Percentiles rank a stretch among this genome's conserved stretches.
These are phyloP conservation scores for Cheilosia urbana DNA, from an alignment of 2,888 invertebrate species.

Conservation along the genomic window DNA sequence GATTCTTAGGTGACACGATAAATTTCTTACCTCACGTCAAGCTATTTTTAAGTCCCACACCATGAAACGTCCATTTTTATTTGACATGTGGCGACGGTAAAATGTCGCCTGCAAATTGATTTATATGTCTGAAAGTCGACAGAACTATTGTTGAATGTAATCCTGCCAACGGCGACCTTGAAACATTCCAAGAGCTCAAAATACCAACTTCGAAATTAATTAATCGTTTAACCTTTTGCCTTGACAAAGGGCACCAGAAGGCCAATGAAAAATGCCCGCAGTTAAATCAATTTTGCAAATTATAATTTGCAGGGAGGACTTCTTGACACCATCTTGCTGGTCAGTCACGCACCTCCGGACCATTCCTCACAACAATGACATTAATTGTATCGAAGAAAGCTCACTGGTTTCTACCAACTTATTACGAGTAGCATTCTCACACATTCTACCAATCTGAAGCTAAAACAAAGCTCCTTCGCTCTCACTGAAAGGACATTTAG, in stretches of 20 bases:
- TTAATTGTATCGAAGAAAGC: conserved; percentile 40
- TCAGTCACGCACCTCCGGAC: conserved; percentile 61
- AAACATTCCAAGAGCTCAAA: conserved; percentile 6
- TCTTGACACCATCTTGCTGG: conserved; percentile 36
- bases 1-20: conserved; percentile 31
- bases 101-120: conserved; percentile 56
- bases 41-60: conserved; percentile 41
- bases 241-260: conserved; percentile 55
- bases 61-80: conserved; percentile 26
- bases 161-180: conserved; percentile 39
- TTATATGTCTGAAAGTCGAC: conserved; percentile 44
- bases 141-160: conserved; percentile 26
- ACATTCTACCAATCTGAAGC: conserved; percentile 17
- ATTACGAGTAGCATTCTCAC: conserved; percentile 10
- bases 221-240: conserved; percentile 62
- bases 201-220: conserved; percentile 37
- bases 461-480: conserved; percentile 36
- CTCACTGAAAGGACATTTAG: conserved; percentile 1
- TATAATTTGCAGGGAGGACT: conserved; percentile 17
- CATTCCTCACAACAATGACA: conserved; percentile 16
- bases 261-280: conserved; percentile 13
- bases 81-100: conserved; percentile 49
- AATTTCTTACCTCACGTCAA: conserved; percentile 9
- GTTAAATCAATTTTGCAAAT: conserved; percentile 19
- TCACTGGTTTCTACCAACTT: conserved; percentile 33